Evolutionary conservation across 2,888 invertebrate genomes (phyloP), one percentile per base, ranked within the genome.

Genomic region (Parapristionchus giblindavisi): DNA sequence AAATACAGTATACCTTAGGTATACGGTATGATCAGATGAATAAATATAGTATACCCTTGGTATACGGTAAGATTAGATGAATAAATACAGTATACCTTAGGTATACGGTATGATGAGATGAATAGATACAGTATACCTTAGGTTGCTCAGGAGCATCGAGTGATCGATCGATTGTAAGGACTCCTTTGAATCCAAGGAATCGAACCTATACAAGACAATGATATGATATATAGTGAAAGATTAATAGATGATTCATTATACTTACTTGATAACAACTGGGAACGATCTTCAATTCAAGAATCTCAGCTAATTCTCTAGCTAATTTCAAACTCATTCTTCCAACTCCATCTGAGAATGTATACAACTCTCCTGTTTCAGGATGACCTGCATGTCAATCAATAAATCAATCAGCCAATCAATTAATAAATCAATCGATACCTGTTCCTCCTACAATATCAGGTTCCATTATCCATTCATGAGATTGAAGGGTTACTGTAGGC

Each of bases 121-220:
- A n/a, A n/a, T n/a, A n/a, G n/a, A n/a, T n/a, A n/a, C n/a, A n/a
- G n/a, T n/a, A n/a, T n/a, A n/a, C 73, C 52, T 32, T 6, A 14
- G 70, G 70, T 17, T 40, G n/a, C 3, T 56, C 70, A 0, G 54
- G 56, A 14, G 56, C 70, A 40, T 71, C 61, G n/a, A 73, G 73
- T 24, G 61, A 24, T 61, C 73, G 52, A 52, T 85, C 85, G 36
- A 86, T 79, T 0, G 82, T 79, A 58, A 88, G 70, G 54, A 88
- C 83, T 48, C 88, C 88, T 70, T 88, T 88, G 81, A 83, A 87
- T 0, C 88, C 88, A 71, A 80, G 83, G 79, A 84, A 87, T 32
- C 88, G 81, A 43, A 87, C 79, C 79, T 84, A 76, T 40, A 78
- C 66, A 34, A 34, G 52, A 36, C 43, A 36, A 11, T 6, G 11